Percentiles rank a stretch among this genome's conserved stretches.
Evolutionary conservation across 1,140 invertebrate species (phyloP).

Genomic region (Drosophila insularis): DNA sequence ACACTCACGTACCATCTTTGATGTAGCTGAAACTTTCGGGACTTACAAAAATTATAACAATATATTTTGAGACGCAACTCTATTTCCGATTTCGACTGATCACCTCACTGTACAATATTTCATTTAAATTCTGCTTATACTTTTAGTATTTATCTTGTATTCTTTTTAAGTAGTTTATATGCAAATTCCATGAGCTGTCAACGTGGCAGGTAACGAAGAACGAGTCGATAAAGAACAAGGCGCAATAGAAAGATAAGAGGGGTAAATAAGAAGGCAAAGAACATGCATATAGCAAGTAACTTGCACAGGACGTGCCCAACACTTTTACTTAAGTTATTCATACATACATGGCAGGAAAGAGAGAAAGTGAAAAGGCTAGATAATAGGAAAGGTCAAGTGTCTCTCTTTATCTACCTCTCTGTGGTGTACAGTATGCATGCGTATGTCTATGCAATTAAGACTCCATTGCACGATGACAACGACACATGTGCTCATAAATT

Average conservation of each 20-base stretch:
- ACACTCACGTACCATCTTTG: no score
- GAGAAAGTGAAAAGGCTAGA: not conserved
- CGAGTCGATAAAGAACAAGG: constrained; percentile 14
- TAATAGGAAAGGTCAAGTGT: constrained; percentile 46
- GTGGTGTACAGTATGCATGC: constrained; percentile 11
- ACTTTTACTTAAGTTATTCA: constrained; percentile 59
- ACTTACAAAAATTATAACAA: no score
- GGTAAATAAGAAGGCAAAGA: constrained; percentile 22
- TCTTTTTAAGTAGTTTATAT: constrained; percentile 56
- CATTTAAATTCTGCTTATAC: not conserved
- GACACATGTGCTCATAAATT: constrained; percentile 49
- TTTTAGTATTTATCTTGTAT: constrained; percentile 3
- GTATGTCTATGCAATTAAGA: constrained; percentile 51
- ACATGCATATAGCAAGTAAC: not conserved
- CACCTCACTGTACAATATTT: not conserved
- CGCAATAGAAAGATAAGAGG: not conserved
- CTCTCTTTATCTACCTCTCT: not conserved
- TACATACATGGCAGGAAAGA: constrained; percentile 11
- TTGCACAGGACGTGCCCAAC: constrained; percentile 13
- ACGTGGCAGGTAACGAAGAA: constrained; percentile 49
- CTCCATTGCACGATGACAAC: constrained; percentile 37
- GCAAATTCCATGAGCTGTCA: constrained; percentile 65
- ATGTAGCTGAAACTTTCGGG: no score
- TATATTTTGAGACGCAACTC: no score
- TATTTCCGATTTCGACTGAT: not conserved